Conservation (phyloP, 2,888 invertebrate species). For the Drosophila anomalipes region DNA sequence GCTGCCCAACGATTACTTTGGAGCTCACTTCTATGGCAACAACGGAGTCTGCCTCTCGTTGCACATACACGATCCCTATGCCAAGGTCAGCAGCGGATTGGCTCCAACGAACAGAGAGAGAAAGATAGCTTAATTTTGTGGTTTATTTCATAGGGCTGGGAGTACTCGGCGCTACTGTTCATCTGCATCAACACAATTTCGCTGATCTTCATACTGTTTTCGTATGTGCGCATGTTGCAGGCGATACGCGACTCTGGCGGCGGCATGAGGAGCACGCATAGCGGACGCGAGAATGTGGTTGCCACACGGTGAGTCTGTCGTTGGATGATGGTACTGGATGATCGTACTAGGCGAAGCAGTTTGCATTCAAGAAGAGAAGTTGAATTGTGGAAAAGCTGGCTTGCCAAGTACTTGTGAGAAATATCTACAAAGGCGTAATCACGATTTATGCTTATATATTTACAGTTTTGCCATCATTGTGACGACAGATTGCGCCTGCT, state of each 20-base stretch:
- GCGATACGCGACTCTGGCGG: conserved; percentile 87
- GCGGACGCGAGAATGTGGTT: conserved; percentile 87
- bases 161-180: conserved; percentile 87
- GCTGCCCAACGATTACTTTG: conserved; percentile 86
- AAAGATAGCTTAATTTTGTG: conserved; percentile 19
- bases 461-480: conserved; percentile 87
- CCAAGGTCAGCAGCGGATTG: conserved; percentile 82
- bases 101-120: neutral
- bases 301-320: conserved; percentile 85
- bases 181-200: conserved; percentile 87
- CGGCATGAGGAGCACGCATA: conserved; percentile 87
- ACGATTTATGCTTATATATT: neutral
- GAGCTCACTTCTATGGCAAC: conserved; percentile 87
- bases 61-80: conserved; percentile 88
- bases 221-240: conserved; percentile 87
- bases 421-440: neutral
- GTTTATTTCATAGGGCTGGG: conserved; percentile 86
- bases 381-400: neutral
- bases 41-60: conserved; percentile 88
- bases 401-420: neutral
- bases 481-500: conserved; percentile 87
- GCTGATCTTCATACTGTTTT: conserved; percentile 87
- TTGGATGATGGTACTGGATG: neutral
- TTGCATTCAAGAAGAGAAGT: neutral
- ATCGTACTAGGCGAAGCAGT: neutral